phyloP scores from a whole-genome alignment of 2,888 invertebrate genomes.

The Ochropleura plecta region DNA sequence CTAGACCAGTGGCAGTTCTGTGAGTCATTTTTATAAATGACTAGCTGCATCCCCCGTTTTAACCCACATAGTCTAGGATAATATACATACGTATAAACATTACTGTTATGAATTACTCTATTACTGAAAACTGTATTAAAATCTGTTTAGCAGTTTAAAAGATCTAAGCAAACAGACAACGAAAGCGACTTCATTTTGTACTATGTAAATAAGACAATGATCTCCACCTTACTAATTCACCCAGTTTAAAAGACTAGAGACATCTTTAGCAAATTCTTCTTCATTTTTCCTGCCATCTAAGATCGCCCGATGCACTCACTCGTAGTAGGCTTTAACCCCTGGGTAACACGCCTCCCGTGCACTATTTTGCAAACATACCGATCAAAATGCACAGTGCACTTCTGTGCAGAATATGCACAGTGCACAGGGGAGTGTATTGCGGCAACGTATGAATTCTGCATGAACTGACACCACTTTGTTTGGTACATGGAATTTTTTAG shows the following conservation, averaged over 20 bases:
- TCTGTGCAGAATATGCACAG: conserved; percentile 32
- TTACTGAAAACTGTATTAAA: no score
- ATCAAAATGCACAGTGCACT: conserved; percentile 68
- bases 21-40: no score
- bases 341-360: conserved; percentile 14
- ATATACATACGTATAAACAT: no score
- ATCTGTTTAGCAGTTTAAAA: no score
- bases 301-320: conserved; percentile 33
- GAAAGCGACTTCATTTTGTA: no score
- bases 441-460: conserved; percentile 72
- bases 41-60: no score
- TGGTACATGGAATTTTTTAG: conserved; percentile 67
- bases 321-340: conserved; percentile 24
- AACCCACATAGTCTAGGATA: no score
- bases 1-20: no score
- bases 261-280: neutral
- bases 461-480: conserved; percentile 64
- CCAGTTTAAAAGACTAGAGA: neutral
- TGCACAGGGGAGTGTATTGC: conserved; percentile 69
- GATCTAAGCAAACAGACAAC: no score
- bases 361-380: conserved; percentile 56
- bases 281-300: neutral
- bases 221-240: neutral
- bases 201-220: no score
- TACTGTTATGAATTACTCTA: no score